A percentile compares a stretch with the other conserved stretches of the same genome.
Conservation (phyloP, 2,888 invertebrate genomes). For the Cordilura impudica region DNA sequence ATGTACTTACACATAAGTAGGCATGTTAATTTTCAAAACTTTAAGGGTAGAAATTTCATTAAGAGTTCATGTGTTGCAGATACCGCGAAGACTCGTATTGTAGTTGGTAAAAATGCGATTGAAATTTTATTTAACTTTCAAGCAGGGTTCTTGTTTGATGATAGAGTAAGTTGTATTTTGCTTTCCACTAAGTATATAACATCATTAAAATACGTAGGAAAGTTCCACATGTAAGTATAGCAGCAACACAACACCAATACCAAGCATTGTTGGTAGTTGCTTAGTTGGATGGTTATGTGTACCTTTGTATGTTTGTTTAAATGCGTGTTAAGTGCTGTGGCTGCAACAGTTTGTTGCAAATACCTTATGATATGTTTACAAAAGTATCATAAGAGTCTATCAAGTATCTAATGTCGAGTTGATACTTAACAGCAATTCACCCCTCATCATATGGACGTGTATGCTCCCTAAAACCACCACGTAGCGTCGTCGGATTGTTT, state of each 20-base stretch:
- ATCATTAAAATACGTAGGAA: neutral
- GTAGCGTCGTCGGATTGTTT: neutral
- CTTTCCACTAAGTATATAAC: neutral
- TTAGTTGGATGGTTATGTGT: neutral
- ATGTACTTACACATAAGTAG: conserved; percentile 22
- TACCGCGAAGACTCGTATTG: neutral
- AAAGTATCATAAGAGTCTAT: conserved; percentile 48
- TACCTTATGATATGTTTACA: conserved; percentile 49
- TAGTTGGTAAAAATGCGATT: conserved; percentile 19
- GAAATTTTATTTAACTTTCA: neutral
- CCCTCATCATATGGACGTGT: neutral
- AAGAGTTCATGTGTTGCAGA: neutral
- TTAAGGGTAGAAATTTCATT: neutral
- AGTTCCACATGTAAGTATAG: neutral
- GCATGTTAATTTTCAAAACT: conserved; percentile 31
- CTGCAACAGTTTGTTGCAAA: conserved; percentile 63
- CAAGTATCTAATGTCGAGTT: conserved; percentile 32
- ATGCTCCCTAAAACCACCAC: neutral
- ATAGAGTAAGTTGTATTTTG: neutral
- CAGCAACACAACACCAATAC: neutral
- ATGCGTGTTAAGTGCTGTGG: conserved; percentile 60
- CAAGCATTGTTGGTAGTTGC: neutral
- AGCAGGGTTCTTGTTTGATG: neutral
- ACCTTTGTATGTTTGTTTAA: conserved; percentile 27
- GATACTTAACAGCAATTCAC: conserved; percentile 6